phyloP scores from a whole-genome alignment of 2,888 invertebrate genomes.

The Pristionchus japonicus region DNA sequence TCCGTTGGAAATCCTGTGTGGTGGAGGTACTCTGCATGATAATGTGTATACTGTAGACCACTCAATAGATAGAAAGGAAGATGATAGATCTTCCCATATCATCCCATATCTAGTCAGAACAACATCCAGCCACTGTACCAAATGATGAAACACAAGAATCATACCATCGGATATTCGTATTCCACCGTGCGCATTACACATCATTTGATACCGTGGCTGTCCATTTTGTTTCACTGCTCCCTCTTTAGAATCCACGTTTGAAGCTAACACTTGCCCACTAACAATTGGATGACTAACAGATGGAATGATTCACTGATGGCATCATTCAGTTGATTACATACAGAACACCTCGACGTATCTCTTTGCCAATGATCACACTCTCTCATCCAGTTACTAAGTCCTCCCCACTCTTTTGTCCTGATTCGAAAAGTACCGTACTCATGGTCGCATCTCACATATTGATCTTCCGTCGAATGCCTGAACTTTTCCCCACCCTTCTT shows the following conservation, averaged over 20 bases:
- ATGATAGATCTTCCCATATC: neutral
- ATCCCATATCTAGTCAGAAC: neutral
- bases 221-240: neutral
- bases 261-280: neutral
- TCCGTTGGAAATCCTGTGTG: neutral
- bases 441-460: neutral
- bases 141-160: neutral
- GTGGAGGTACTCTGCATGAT: constrained; percentile 32
- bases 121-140: neutral
- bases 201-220: neutral
- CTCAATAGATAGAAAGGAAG: neutral
- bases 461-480: constrained; percentile 31
- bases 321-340: constrained; percentile 27
- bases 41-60: neutral
- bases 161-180: neutral
- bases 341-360: constrained; percentile 4
- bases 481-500: constrained; percentile 11
- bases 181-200: too few relatives aligned
- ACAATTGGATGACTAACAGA: constrained; percentile 5
- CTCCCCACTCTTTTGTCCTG: constrained; percentile 7
- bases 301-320: neutral
- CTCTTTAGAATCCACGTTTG: neutral
- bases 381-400: constrained; percentile 31
- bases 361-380: constrained; percentile 8
- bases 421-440: neutral